Evolutionary conservation across 2,888 invertebrate genomes (phyloP), one percentile per base, ranked within the genome.

Genomic region (Meandrusa payeni): DNA sequence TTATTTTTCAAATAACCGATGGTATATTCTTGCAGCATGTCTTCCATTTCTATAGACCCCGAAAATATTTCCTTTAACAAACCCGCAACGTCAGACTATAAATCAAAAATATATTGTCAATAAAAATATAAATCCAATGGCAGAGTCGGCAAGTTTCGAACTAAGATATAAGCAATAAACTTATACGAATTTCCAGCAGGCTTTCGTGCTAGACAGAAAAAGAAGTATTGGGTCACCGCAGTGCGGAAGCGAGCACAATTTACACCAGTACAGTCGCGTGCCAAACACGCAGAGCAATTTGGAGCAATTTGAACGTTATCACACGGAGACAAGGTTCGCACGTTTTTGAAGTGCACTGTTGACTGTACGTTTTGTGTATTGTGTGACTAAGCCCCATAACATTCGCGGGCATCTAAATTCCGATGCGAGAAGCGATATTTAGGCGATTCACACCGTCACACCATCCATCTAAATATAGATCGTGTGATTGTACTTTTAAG

Each of bases 101-200:
- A 37, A 43, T 43, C 42, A 43, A 29, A 43, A 41, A 43, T 41
- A 43, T 43, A 37, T 43, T 43, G 42, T 43, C 42, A 37, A 43
- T 43, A 43, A 43, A 42, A 43, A 37, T 43, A 43, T 43, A 43
- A 43, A 43, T 31, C 36, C 37, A 23, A 37, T 24, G 29, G 24
- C 31, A 31, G 31, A 33, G 7, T 36, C 36, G 17, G 26, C 41
- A 23, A 36, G 15, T 42, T 36, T 36, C 36, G 24, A 32, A 32
- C 31, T 43, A 31, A 43, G 26, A 32, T 42, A 36, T 42, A 36
- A 41, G 41, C 43, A 43, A 43, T 43, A 43, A 43, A 37, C 37
- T 32, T 43, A 37, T 43, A 32, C 37, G 43, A 31, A 26, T 43
- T 38, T 26, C 26, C 20, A 36, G 41, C 36, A 20, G 20, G 41